Percentiles rank a stretch among this genome's conserved stretches.
Evolutionary conservation across 2,113 vertebrate genomes (phyloP).

Genomic region (Labeo rohita): DNA sequence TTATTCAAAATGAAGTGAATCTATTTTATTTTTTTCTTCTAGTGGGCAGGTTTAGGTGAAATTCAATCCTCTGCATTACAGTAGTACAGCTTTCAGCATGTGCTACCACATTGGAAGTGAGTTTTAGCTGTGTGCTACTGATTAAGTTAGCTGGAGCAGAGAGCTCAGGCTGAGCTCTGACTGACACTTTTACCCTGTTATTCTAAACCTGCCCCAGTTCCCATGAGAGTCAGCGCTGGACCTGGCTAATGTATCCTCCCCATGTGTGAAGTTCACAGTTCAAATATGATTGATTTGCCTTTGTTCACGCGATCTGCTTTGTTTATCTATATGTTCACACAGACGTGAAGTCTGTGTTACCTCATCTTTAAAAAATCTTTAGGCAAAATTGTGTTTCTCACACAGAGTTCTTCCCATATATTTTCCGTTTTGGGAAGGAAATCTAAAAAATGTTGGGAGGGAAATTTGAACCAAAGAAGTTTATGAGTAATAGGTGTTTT

Average conservation of each 20-base stretch:
- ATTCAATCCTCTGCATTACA: slow-evolving; percentile 6
- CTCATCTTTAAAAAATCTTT: slow-evolving; percentile 41
- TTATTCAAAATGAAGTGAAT: neutral
- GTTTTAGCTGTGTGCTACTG: slow-evolving; percentile 48
- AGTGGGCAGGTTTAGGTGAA: neutral
- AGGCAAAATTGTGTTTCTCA: slow-evolving; percentile 12
- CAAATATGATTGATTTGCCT: slow-evolving; percentile 41
- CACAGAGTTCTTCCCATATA: neutral
- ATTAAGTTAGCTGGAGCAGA: slow-evolving; percentile 50
- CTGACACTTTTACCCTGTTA: slow-evolving; percentile 50
- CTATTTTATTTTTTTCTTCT: neutral
- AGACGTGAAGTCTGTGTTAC: slow-evolving; percentile 36
- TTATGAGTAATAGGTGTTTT: neutral
- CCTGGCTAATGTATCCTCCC: slow-evolving; percentile 53
- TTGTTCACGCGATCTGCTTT: slow-evolving; percentile 32
- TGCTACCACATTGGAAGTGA: neutral
- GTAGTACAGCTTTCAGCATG: slow-evolving; percentile 19
- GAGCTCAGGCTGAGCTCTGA: slow-evolving; percentile 23
- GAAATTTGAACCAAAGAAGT: neutral
- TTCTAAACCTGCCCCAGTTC: slow-evolving; percentile 44
- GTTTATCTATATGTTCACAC: slow-evolving; percentile 38
- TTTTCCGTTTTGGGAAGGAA: neutral
- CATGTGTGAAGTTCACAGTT: slow-evolving; percentile 45
- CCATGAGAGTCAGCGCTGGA: slow-evolving; percentile 37
- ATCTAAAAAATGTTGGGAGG: neutral